These are phyloP conservation scores for Caprella mutica DNA, from an alignment of 2,888 invertebrate genomes.

Conservation along the genomic window DNA sequence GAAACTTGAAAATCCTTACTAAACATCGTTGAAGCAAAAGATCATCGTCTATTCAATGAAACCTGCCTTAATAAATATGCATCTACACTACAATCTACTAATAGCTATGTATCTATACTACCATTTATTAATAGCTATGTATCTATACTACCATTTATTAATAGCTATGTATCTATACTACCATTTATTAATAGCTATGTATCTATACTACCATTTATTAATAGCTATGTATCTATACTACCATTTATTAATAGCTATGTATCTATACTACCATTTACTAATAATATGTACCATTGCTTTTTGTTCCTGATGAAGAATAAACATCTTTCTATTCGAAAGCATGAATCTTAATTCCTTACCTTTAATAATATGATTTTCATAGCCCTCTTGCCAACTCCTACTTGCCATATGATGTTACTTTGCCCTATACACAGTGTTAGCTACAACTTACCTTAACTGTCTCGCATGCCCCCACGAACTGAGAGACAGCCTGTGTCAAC, in stretches of 20 bases:
- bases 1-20: too few relatives aligned
- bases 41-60: too few relatives aligned
- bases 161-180: conserved; percentile 8
- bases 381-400: too few relatives aligned
- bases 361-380: too few relatives aligned
- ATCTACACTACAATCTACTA: neutral
- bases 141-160: conserved; percentile 4
- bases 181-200: conserved; percentile 8
- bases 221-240: conserved; percentile 4
- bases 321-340: too few relatives aligned
- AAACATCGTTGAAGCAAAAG: too few relatives aligned
- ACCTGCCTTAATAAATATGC: conserved; percentile 3
- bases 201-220: conserved; percentile 5
- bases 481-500: too few relatives aligned
- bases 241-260: neutral
- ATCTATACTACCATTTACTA: conserved; percentile 1
- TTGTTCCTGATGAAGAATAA: too few relatives aligned
- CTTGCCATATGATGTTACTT: too few relatives aligned
- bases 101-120: conserved; percentile 1
- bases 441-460: neutral
- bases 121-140: neutral
- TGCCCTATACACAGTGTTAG: too few relatives aligned
- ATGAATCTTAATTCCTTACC: too few relatives aligned
- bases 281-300: too few relatives aligned
- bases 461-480: neutral